phyloP scores from a whole-genome alignment of 2,797 vertebrate species.

The Bufotes viridis region DNA sequence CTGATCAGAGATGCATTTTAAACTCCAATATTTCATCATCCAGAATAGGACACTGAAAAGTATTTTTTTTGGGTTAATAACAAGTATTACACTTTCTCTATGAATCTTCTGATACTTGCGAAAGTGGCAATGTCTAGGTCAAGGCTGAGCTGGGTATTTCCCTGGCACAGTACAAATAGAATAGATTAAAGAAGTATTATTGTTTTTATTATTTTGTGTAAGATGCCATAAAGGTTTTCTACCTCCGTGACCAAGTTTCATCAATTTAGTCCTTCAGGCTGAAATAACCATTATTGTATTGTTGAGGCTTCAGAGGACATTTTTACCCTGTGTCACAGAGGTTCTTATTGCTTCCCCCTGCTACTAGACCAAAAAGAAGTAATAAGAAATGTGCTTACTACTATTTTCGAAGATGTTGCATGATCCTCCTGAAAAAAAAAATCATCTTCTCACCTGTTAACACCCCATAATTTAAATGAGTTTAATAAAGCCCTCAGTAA shows the following conservation, averaged over 20 bases:
- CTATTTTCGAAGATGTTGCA: neutral
- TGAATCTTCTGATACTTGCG: neutral
- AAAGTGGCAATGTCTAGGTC: conserved; percentile 1
- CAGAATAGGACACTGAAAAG: neutral
- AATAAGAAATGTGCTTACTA: conserved; percentile 21
- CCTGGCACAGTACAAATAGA: conserved; percentile 6
- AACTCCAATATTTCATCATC: neutral
- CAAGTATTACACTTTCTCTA: neutral
- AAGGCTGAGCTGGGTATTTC: neutral
- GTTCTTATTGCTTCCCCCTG: conserved; percentile 36
- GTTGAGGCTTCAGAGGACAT: conserved; percentile 26
- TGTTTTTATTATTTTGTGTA: conserved; percentile 38
- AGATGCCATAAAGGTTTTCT: conserved; percentile 23
- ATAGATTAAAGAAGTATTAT: conserved; percentile 42
- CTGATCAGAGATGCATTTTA: neutral
- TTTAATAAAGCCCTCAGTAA: neutral
- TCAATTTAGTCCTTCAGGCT: conserved; percentile 46
- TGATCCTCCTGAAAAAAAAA: neutral
- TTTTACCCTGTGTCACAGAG: conserved; percentile 28
- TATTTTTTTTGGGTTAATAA: neutral
- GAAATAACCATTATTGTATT: conserved; percentile 41
- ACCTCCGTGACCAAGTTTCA: conserved; percentile 41
- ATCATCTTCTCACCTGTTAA: neutral
- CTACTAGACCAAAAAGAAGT: neutral
- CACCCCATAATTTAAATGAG: neutral